Conservation (phyloP, 2,797 vertebrate genomes). For the Malacoctenus gilli region DNA sequence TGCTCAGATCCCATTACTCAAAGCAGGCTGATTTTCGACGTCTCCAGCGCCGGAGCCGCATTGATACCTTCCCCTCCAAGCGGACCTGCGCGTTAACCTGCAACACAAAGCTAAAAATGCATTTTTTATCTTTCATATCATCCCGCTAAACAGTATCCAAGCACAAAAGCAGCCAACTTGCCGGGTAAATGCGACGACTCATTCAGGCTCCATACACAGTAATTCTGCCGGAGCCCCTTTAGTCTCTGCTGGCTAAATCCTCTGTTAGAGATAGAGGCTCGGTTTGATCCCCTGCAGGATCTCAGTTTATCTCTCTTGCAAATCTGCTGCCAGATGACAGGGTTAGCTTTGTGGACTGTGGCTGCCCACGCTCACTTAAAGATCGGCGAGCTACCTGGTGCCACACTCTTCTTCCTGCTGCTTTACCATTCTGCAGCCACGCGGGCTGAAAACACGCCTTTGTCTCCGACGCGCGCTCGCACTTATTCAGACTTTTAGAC, state of each 20-base stretch:
- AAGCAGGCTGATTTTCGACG: slow-evolving; percentile 4
- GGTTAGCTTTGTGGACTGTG: slow-evolving; percentile 76
- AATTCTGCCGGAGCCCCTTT: slow-evolving; percentile 73
- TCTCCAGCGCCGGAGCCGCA: slow-evolving; percentile 11
- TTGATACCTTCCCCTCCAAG: slow-evolving; percentile 20
- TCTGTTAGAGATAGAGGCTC: slow-evolving; percentile 79
- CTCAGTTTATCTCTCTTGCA: slow-evolving; percentile 83
- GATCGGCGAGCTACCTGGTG: slow-evolving; percentile 59
- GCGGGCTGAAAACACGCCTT: too few relatives aligned
- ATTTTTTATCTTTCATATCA: slow-evolving; percentile 61
- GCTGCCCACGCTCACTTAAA: slow-evolving; percentile 71
- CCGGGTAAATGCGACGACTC: slow-evolving; percentile 69
- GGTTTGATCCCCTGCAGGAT: slow-evolving; percentile 79
- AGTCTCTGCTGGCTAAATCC: slow-evolving; percentile 80
- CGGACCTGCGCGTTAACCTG: slow-evolving; percentile 48
- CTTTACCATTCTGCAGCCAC: slow-evolving; percentile 6
- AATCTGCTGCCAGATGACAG: slow-evolving; percentile 82
- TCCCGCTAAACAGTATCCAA: slow-evolving; percentile 63
- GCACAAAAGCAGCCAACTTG: slow-evolving; percentile 66
- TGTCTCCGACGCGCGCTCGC: too few relatives aligned
- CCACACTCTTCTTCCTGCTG: slow-evolving; percentile 43
- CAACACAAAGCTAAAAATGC: slow-evolving; percentile 40
- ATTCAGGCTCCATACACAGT: slow-evolving; percentile 72
- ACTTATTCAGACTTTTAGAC: neutral
- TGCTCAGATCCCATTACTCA: neutral